Percentiles rank a stretch among this genome's conserved stretches.
These are phyloP conservation scores for Idaea dimidiata DNA, from an alignment of 2,888 invertebrate genomes.

Conservation along the genomic window DNA sequence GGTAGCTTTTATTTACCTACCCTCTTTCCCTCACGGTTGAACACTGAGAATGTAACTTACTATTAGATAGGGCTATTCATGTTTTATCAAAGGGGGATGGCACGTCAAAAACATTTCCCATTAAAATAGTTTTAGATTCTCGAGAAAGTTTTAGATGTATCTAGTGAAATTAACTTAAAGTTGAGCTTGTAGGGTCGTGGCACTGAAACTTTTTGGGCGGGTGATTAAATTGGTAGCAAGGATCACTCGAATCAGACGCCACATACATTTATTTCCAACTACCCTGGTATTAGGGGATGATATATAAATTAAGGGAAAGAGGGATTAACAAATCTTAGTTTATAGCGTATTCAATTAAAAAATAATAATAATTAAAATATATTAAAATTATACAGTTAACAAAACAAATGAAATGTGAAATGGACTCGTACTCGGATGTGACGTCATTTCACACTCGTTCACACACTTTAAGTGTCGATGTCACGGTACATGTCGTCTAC, in stretches of 20 bases:
- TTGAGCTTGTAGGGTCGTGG: constrained; percentile 22
- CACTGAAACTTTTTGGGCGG: constrained; percentile 11
- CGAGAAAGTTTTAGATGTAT: background rate
- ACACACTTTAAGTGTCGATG: no score
- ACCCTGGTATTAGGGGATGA: background rate
- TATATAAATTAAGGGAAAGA: no score
- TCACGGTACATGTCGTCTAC: no score
- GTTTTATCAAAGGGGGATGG: constrained; percentile 33
- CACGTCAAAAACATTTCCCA: constrained; percentile 49
- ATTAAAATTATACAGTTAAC: no score
- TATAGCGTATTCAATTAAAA: no score
- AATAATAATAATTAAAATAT: no score
- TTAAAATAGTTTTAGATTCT: constrained; percentile 47
- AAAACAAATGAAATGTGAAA: no score
- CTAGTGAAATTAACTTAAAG: background rate
- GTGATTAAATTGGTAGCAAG: constrained; percentile 1
- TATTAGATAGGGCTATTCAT: constrained; percentile 29
- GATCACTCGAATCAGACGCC: background rate
- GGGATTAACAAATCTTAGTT: no score
- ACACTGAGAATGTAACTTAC: constrained; percentile 16
- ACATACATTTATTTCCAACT: background rate
- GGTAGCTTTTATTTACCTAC: constrained; percentile 31
- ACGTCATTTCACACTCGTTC: no score
- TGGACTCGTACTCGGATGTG: no score
- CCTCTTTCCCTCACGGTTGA: constrained; percentile 30